Conservation (phyloP, 2,888 invertebrate genomes). For the Drosophila dives region DNA sequence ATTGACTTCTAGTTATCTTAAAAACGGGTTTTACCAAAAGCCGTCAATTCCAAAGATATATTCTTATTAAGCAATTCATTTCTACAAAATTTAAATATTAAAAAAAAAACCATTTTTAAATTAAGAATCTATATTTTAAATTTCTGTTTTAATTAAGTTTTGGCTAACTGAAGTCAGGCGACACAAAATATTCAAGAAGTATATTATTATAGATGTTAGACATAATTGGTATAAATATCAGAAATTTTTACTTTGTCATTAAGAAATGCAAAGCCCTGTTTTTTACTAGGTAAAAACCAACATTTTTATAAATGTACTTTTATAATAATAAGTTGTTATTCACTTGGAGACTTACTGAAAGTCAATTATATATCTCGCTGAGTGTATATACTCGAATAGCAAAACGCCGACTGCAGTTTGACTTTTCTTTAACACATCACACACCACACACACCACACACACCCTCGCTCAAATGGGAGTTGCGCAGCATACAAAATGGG, state of each 20-base stretch:
- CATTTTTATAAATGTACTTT: not conserved
- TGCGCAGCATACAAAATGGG: constrained; percentile 73
- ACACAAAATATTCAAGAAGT: not conserved
- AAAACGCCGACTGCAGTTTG: constrained; percentile 30
- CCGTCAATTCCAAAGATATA: not conserved
- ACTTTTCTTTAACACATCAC: constrained; percentile 7
- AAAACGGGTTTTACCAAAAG: not conserved
- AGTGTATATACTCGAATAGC: constrained; percentile 35
- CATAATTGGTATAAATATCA: not conserved
- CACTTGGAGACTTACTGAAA: not conserved
- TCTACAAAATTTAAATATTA: not conserved
- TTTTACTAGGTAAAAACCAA: no score
- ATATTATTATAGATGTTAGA: not conserved
- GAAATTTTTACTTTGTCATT: not conserved
- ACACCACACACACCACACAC: constrained; percentile 3
- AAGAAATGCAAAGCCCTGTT: not conserved
- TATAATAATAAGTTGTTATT: not conserved
- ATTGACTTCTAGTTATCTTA: not conserved
- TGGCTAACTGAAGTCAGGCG: not conserved
- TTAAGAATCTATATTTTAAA: not conserved
- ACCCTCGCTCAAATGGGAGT: constrained; percentile 28
- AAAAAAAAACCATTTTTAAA: not conserved
- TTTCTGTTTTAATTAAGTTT: not conserved
- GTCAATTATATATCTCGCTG: not conserved
- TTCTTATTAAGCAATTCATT: not conserved